phyloP scores from a whole-genome alignment of 1,140 invertebrate species.

The Mizuhopecten yessoensis region DNA sequence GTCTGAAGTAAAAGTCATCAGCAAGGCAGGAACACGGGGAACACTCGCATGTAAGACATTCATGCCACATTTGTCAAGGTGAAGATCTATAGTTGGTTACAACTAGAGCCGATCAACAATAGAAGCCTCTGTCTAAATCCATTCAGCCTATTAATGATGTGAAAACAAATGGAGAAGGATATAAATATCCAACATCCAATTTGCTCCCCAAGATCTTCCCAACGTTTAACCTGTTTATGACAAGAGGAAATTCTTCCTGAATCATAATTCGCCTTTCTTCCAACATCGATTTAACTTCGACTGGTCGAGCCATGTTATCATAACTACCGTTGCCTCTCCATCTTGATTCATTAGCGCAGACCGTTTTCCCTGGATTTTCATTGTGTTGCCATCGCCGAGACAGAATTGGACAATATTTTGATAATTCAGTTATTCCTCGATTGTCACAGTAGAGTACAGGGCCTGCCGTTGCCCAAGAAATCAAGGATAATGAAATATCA shows the following conservation, averaged over 20 bases:
- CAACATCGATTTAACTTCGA: slow-evolving; percentile 38
- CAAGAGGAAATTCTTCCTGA: slow-evolving; percentile 12
- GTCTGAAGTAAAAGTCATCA: neutral
- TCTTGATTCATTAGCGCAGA: slow-evolving; percentile 37
- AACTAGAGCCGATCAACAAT: neutral
- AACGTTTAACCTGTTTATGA: slow-evolving; percentile 34
- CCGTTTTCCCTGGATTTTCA: slow-evolving; percentile 26
- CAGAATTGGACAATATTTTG: slow-evolving; percentile 39
- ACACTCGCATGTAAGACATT: neutral
- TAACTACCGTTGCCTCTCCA: slow-evolving; percentile 19
- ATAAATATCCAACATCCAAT: slow-evolving; percentile 25
- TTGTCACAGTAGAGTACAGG: slow-evolving; percentile 37
- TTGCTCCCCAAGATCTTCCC: slow-evolving; percentile 5
- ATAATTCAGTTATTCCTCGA: slow-evolving; percentile 39
- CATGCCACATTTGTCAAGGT: slow-evolving; percentile 10
- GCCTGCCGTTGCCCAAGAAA: slow-evolving; percentile 13
- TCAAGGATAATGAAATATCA: slow-evolving; percentile 39
- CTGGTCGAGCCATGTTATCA: slow-evolving; percentile 21
- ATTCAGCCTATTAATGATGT: neutral
- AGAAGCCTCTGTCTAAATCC: neutral
- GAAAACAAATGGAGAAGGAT: neutral
- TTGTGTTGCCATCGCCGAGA: slow-evolving; percentile 23
- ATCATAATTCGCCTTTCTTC: slow-evolving; percentile 16
- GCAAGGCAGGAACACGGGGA: neutral
- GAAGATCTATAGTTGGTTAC: too few species aligned